Conservation (phyloP, 2,888 invertebrate genomes). For the Oegoconia quadripuncta region DNA sequence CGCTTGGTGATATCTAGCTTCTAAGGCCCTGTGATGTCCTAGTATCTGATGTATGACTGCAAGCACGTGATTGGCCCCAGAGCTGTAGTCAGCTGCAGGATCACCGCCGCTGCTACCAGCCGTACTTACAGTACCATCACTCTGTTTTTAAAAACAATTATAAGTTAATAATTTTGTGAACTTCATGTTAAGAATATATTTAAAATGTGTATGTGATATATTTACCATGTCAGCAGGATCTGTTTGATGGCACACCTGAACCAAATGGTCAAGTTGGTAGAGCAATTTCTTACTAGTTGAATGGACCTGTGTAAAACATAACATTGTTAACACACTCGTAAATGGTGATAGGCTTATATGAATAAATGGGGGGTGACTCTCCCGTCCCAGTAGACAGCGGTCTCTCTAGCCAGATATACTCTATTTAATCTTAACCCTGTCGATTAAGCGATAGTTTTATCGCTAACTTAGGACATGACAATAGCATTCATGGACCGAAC, state of each 20-base stretch:
- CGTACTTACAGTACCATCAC: conserved; percentile 70
- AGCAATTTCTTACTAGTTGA: conserved; percentile 97
- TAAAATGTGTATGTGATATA: background rate
- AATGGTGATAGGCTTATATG: too few species aligned
- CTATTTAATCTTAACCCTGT: too few species aligned
- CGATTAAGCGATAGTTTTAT: too few species aligned
- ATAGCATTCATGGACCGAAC: too few species aligned
- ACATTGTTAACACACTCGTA: conserved; percentile 1
- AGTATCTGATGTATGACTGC: conserved; percentile 98
- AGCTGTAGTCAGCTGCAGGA: conserved; percentile 97
- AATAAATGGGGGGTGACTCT: too few species aligned
- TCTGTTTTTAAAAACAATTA: conserved; percentile 29
- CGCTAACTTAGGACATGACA: too few species aligned
- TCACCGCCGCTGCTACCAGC: conserved; percentile 85
- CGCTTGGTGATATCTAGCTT: conserved; percentile 96
- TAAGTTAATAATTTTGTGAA: background rate
- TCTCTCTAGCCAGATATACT: too few species aligned
- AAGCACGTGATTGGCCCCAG: conserved; percentile 96
- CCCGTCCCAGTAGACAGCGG: too few species aligned
- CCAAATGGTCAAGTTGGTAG: conserved; percentile 96
- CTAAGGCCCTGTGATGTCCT: conserved; percentile 95
- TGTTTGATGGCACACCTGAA: conserved; percentile 97
- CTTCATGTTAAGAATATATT: background rate
- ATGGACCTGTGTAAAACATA: conserved; percentile 84
- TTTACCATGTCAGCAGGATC: conserved; percentile 81